Conservation (phyloP, 2,888 invertebrate species). For the Netelia fuscicornis region DNA sequence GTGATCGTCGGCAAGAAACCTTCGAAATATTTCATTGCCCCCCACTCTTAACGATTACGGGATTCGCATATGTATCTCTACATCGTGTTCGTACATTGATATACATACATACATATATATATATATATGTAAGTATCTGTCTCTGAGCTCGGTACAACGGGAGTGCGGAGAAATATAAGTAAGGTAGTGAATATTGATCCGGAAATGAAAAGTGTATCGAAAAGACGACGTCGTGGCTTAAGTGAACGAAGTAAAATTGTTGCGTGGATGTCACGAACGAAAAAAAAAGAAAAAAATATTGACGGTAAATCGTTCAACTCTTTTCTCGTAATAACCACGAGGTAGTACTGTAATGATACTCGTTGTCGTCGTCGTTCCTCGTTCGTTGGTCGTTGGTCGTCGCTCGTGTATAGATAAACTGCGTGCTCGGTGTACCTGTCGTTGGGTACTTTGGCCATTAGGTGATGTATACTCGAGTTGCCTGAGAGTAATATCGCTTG, state of each 20-base stretch:
- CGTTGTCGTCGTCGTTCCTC: conserved; percentile 15
- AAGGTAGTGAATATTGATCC: conserved; percentile 30
- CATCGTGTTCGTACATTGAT: too few relatives aligned
- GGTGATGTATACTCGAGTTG: conserved; percentile 36
- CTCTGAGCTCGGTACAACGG: background rate
- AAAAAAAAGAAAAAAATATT: background rate
- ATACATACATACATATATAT: background rate
- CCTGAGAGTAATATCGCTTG: conserved; percentile 53
- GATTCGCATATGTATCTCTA: conserved; percentile 10
- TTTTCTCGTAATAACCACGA: conserved; percentile 26
- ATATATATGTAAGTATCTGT: background rate
- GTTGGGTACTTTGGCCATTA: conserved; percentile 44
- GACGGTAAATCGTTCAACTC: conserved; percentile 30
- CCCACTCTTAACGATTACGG: conserved; percentile 33
- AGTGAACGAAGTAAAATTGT: conserved; percentile 14
- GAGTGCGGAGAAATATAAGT: conserved; percentile 17
- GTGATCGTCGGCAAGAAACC: conserved; percentile 46
- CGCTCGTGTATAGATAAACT: conserved; percentile 42
- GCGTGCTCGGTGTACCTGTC: conserved; percentile 57
- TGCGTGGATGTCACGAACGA: conserved; percentile 1
- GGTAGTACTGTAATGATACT: conserved; percentile 5
- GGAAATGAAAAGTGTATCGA: conserved; percentile 18
- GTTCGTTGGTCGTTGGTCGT: conserved; percentile 6
- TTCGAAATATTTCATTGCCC: conserved; percentile 58
- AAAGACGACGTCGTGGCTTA: conserved; percentile 8